Base-by-base conservation (phyloP, 2,888 invertebrate species). In the Penaeus monodon region DNA sequence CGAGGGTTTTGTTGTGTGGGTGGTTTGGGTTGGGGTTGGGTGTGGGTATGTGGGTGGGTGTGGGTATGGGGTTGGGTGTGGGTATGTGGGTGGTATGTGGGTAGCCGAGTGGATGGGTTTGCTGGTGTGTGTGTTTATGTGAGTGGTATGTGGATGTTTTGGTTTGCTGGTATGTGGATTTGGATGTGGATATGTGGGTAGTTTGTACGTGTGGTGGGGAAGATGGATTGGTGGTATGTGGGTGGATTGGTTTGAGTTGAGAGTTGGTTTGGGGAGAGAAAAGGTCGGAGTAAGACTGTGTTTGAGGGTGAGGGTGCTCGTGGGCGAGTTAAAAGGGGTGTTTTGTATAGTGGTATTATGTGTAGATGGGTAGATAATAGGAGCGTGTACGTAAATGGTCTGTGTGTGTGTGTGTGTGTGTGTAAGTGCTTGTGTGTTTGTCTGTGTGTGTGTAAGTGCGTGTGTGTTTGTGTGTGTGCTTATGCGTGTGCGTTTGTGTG, bases 351-450 rank as follows among this genome's bases (percentile, higher is more conserved):
- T 29, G 33, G 29, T 33, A 44, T n/a, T n/a, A 24, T 33, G 49
- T 44, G 27, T 65, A 20, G 79, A 49, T 6, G 79, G 20, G 64
- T 29, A 49, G 12, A 49, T 49, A 6, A 6, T 49, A 6, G 10
- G 14, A 49, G 2, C 49, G 2, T 49, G 14, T 49, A 49, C 33
- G 33, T 38, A 49, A 80, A 38, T 38, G 33, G 33, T 4, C 33
- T 38, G 33, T 38, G 33, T 38, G 3, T 38, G 33, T 38, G 33
- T 38, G 33, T 80, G 49, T 80, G 49, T 80, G 2, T 27, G 1
- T 38, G 27, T 79, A 79, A 63, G 49, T 79, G 49, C 49, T 63
- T 79, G 49, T 79, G 49, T 79, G 49, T 79, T 63, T 79, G 49
- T 79, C 7, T 49, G 22, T 66, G 4, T 64, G 38, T 8, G 80